Evolutionary conservation across 2,113 vertebrate species (phyloP).

Genomic region (Python bivittatus): DNA sequence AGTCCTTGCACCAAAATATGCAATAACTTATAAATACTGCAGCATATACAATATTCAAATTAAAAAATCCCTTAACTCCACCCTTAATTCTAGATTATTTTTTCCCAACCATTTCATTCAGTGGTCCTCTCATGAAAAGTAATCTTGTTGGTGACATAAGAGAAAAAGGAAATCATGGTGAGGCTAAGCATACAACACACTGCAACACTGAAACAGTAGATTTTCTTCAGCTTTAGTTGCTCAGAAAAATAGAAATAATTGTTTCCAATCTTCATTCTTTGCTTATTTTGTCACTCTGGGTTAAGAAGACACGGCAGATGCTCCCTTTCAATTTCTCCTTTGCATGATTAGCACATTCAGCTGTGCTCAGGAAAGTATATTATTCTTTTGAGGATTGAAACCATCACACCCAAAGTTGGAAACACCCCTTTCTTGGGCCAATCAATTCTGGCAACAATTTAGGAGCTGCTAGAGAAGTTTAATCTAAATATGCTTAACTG

Average conservation of each 20-base stretch:
- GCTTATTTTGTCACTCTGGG: constrained; percentile 29
- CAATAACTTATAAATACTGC: neutral
- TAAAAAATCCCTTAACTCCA: neutral
- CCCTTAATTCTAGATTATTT: neutral
- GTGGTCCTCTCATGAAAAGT: neutral
- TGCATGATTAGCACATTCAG: constrained; percentile 57
- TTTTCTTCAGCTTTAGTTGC: constrained; percentile 43
- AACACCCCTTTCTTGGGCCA: constrained; percentile 37
- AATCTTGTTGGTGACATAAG: constrained; percentile 24
- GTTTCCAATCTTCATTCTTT: constrained; percentile 29
- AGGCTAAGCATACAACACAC: neutral
- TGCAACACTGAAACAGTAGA: constrained; percentile 38
- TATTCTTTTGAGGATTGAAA: constrained; percentile 44
- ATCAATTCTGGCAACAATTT: constrained; percentile 29
- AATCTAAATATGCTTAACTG: constrained; percentile 7
- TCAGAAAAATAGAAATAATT: constrained; percentile 52
- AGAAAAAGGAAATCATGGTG: constrained; percentile 1
- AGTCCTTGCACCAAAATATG: neutral
- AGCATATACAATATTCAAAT: neutral
- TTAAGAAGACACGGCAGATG: constrained; percentile 55
- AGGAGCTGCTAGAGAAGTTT: constrained; percentile 17
- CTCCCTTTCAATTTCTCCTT: constrained; percentile 59
- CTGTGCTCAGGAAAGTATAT: constrained; percentile 54
- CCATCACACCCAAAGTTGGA: neutral
- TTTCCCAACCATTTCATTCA: neutral